Conservation (phyloP, 1,140 invertebrate genomes). For the Probaryconus sp. region DNA sequence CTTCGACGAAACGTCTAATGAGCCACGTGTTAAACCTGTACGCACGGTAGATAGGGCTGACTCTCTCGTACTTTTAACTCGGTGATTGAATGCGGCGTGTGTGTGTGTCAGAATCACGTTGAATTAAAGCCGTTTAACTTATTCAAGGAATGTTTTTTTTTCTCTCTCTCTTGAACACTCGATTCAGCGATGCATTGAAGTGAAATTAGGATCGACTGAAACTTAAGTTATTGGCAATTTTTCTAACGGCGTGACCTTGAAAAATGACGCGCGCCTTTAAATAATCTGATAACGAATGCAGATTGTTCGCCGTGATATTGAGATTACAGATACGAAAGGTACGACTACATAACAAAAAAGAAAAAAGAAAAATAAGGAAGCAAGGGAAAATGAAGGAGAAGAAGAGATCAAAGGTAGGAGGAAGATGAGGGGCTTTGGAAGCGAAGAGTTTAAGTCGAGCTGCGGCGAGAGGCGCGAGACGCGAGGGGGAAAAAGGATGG, state of each 20-base stretch:
- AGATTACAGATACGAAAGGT: conserved; percentile 46
- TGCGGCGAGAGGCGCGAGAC: conserved; percentile 45
- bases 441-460: conserved; percentile 52
- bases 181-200: too few species aligned
- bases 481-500: conserved; percentile 52
- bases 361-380: conserved; percentile 42
- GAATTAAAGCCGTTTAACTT: conserved; percentile 19
- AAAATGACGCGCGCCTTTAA: conserved; percentile 17
- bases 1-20: conserved; percentile 67
- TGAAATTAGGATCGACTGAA: too few species aligned
- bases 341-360: too few species aligned
- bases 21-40: conserved; percentile 61
- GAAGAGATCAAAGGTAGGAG: conserved; percentile 48
- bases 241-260: conserved; percentile 28
- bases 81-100: conserved; percentile 14
- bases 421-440: conserved; percentile 44
- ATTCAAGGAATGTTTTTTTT: too few species aligned
- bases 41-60: conserved; percentile 36
- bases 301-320: conserved; percentile 39
- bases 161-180: too few species aligned
- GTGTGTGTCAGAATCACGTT: conserved; percentile 10
- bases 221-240: conserved; percentile 23
- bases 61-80: conserved; percentile 1
- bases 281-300: conserved; percentile 45
- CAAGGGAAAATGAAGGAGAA: conserved; percentile 50